A percentile compares a stretch with the other conserved stretches of the same genome.
phyloP scores from a whole-genome alignment of 2,113 vertebrate genomes.

The Martes martes region DNA sequence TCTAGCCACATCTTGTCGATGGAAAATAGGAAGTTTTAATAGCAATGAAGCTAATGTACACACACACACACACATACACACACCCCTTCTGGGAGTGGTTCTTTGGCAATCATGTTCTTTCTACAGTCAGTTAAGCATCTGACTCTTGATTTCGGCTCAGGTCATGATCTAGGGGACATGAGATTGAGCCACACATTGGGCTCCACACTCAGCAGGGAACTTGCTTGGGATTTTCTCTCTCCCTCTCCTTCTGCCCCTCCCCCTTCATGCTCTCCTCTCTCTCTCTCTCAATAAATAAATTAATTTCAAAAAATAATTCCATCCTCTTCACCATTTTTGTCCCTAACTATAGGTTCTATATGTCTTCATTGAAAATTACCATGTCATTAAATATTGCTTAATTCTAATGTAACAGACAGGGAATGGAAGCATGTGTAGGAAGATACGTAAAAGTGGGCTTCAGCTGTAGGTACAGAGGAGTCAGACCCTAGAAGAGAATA shows the following conservation, averaged over 20 bases:
- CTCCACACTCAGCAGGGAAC: not conserved
- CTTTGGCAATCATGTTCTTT: not conserved
- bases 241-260: not conserved
- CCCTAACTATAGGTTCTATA: not conserved
- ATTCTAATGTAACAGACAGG: not conserved
- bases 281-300: not conserved
- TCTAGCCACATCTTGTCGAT: not conserved
- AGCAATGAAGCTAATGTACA: not conserved
- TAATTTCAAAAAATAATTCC: not conserved
- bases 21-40: not conserved
- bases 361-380: not conserved
- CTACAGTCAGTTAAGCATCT: not conserved
- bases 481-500: not conserved
- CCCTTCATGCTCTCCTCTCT: not conserved
- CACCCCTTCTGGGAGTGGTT: not conserved
- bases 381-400: not conserved
- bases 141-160: not conserved
- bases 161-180: not conserved
- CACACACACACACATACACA: not conserved
- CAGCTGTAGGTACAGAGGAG: not conserved
- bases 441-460: not conserved
- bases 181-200: not conserved
- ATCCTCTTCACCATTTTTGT: not conserved
- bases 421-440: not conserved
- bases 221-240: not conserved